Conservation (phyloP, 2,113 vertebrate genomes). For the Scartelaos histophorus region DNA sequence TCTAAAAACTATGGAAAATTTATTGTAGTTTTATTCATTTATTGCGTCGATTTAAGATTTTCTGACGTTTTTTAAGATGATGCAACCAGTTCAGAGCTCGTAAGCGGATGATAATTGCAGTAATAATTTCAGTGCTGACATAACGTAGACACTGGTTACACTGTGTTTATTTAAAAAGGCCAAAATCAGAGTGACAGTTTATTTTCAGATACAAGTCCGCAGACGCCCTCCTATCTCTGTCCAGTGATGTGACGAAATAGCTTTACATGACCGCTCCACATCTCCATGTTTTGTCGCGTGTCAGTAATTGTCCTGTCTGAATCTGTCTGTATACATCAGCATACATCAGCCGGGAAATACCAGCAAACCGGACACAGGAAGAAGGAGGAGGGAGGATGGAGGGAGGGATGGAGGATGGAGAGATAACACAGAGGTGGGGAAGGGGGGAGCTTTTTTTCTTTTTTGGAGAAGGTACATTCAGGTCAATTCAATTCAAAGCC, state of each 20-base stretch:
- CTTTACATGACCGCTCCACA: background rate
- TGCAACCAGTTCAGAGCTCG: too few species aligned
- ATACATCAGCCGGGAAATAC: background rate
- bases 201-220: background rate
- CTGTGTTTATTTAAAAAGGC: background rate
- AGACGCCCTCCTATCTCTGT: background rate
- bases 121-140: too few species aligned
- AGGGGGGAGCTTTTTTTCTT: background rate
- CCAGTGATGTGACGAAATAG: background rate
- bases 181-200: background rate
- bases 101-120: too few species aligned
- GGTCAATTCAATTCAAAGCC: constrained; percentile 80
- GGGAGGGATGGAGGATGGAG: constrained; percentile 14
- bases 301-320: constrained; percentile 15
- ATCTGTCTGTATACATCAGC: constrained; percentile 12
- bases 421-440: background rate
- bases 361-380: background rate
- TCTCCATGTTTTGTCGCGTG: constrained; percentile 4
- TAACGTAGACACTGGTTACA: background rate
- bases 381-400: too few species aligned
- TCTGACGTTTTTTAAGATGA: too few species aligned
- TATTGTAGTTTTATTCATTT: too few species aligned
- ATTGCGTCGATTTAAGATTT: too few species aligned
- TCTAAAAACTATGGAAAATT: too few species aligned
- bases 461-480: constrained; percentile 70